These are phyloP conservation scores for Ceratotherium simum DNA, from an alignment of 2,113 vertebrate species.

Conservation along the genomic window DNA sequence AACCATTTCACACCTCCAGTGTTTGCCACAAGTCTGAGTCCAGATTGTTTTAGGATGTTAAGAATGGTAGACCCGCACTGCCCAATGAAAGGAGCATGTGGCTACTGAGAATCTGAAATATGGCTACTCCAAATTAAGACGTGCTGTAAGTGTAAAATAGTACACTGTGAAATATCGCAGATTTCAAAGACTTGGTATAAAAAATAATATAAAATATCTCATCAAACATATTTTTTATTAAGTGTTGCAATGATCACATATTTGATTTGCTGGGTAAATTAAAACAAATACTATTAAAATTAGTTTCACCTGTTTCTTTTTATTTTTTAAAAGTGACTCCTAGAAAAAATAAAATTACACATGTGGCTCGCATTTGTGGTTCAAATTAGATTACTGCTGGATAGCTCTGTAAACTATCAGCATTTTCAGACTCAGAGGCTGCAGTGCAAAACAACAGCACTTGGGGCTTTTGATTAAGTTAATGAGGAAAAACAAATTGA, in stretches of 20 bases:
- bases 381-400: neutral
- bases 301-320: neutral
- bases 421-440: neutral
- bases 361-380: neutral
- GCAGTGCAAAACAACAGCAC: neutral
- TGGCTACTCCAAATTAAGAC: neutral
- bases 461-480: neutral
- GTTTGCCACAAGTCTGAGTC: neutral
- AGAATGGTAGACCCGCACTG: neutral
- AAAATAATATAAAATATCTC: neutral
- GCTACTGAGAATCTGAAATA: neutral
- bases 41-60: neutral
- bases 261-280: neutral
- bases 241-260: neutral
- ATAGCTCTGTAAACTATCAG: neutral
- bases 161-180: neutral
- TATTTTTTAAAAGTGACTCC: neutral
- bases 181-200: neutral
- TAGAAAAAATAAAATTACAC: neutral
- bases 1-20: neutral
- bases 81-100: rapidly evolving
- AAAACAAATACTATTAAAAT: neutral
- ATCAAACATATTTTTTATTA: neutral
- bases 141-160: neutral
- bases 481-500: neutral